Conservation (phyloP, 2,888 invertebrate genomes). For the Lasioglossum marginatum region DNA sequence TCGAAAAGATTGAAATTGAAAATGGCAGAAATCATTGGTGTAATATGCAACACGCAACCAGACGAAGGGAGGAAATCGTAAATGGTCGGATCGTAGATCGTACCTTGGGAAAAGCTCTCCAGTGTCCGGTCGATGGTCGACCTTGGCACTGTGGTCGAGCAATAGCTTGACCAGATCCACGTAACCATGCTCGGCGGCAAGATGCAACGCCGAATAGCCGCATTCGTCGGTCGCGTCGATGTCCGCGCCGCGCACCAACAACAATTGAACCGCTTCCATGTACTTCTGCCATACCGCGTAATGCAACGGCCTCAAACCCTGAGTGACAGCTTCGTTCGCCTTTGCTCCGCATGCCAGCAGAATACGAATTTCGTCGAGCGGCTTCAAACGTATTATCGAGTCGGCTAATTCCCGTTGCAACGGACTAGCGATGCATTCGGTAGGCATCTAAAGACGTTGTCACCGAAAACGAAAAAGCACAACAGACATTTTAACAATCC, state of each 20-base stretch:
- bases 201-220: constrained; percentile 95
- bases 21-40: not conserved
- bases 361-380: constrained; percentile 94
- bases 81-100: not conserved
- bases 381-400: constrained; percentile 94
- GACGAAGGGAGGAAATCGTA: not conserved
- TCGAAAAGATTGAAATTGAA: not conserved
- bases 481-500: not conserved
- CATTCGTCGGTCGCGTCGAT: constrained; percentile 94
- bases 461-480: constrained; percentile 6
- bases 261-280: constrained; percentile 91
- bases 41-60: too few relatives aligned
- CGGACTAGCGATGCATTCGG: constrained; percentile 90
- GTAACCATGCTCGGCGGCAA: constrained; percentile 95
- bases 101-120: constrained; percentile 88
- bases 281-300: constrained; percentile 96
- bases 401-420: constrained; percentile 95
- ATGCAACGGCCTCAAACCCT: constrained; percentile 95
- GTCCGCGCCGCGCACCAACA: constrained; percentile 93
- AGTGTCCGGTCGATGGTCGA: constrained; percentile 91
- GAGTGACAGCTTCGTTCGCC: constrained; percentile 92
- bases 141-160: constrained; percentile 91
- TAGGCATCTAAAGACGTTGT: constrained; percentile 86
- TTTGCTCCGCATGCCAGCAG: constrained; percentile 94
- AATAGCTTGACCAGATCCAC: constrained; percentile 89